Conservation (phyloP, 2,888 invertebrate genomes). For the Ceramica pisi region DNA sequence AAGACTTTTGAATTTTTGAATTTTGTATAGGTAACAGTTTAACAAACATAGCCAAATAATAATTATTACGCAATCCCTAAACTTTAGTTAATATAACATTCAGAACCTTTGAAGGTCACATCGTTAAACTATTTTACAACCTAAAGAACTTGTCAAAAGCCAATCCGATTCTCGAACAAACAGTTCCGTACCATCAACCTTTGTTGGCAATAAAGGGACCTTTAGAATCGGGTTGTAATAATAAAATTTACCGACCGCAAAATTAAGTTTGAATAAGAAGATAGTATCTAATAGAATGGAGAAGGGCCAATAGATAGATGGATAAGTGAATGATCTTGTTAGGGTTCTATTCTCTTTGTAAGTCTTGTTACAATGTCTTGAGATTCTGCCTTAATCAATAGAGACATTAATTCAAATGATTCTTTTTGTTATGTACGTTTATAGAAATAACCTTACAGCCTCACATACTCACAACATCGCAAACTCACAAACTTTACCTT, state of each 20-base stretch:
- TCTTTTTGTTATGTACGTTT: not conserved
- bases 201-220: constrained; percentile 37
- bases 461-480: too few relatives aligned
- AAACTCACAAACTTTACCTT: too few relatives aligned
- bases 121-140: constrained; percentile 33
- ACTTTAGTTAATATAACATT: not conserved
- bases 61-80: too few relatives aligned
- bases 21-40: too few relatives aligned
- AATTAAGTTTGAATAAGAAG: constrained; percentile 55
- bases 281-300: constrained; percentile 18
- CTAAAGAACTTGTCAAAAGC: constrained; percentile 29
- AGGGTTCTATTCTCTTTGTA: constrained; percentile 38
- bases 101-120: constrained; percentile 1
- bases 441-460: too few relatives aligned
- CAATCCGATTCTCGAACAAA: constrained; percentile 20
- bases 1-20: too few relatives aligned
- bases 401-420: constrained; percentile 29
- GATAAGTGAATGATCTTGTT: constrained; percentile 53
- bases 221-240: constrained; percentile 42
- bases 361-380: constrained; percentile 7
- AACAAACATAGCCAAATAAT: not conserved
- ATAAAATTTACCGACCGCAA: constrained; percentile 58
- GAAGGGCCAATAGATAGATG: constrained; percentile 26
- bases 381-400: constrained; percentile 19
- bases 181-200: constrained; percentile 30